Conservation (phyloP, 2,113 vertebrate species). For the Polyodon spathula region DNA sequence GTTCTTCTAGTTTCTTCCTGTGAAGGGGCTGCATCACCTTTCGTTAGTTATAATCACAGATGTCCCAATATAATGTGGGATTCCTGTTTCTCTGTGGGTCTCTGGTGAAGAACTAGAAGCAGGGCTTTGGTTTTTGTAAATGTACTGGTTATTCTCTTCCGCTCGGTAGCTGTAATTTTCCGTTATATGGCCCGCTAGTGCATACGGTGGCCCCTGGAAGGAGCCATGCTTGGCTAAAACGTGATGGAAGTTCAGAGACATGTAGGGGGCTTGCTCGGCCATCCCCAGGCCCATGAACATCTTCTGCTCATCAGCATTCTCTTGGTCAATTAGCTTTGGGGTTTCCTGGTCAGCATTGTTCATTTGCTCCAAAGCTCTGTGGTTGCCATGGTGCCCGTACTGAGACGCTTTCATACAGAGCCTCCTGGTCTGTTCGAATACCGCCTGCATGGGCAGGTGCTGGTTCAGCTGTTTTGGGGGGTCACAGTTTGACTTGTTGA, state of each 20-base stretch:
- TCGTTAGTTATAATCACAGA: constrained; percentile 87
- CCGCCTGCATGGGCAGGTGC: constrained; percentile 53
- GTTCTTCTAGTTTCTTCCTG: background rate
- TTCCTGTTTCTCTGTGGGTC: constrained; percentile 49
- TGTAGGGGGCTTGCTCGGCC: constrained; percentile 57
- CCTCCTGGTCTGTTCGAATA: constrained; percentile 59
- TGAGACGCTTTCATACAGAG: constrained; percentile 53
- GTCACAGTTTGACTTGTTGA: constrained; percentile 55
- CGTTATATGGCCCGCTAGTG: constrained; percentile 42
- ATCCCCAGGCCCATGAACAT: constrained; percentile 40
- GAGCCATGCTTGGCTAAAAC: constrained; percentile 67
- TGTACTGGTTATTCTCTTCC: constrained; percentile 46
- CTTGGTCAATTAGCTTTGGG: constrained; percentile 31
- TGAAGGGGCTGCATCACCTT: constrained; percentile 58
- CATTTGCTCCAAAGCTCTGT: constrained; percentile 22
- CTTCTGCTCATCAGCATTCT: constrained; percentile 37
- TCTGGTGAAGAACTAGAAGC: constrained; percentile 56
- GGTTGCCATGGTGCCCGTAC: constrained; percentile 34
- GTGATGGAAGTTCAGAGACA: constrained; percentile 76
- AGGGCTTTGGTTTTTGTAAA: constrained; percentile 59
- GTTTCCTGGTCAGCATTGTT: constrained; percentile 29
- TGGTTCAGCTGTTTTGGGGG: constrained; percentile 51
- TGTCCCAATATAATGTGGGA: constrained; percentile 75
- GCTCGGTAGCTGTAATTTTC: constrained; percentile 42
- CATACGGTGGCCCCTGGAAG: constrained; percentile 50